Base-by-base conservation (phyloP, 2,888 invertebrate species). In the Cosmia trapezina region DNA sequence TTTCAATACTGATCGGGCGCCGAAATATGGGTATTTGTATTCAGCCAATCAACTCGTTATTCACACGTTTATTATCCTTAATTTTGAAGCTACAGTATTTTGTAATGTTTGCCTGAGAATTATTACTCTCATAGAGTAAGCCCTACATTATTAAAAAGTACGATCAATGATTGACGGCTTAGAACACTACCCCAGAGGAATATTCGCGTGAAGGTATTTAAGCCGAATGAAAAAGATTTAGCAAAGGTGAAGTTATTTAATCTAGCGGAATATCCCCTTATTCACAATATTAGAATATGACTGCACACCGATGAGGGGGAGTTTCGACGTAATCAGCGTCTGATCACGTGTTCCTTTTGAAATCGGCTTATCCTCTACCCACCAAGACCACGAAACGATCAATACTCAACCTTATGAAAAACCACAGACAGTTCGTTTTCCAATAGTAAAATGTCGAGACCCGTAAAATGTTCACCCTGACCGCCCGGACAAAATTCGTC, bases 241-340 rank as follows among this genome's bases (percentile, higher is more conserved):
- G 69, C 80, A 81, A 78, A 85, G 83, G 84, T 83, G 83, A 83
- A 83, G 81, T 76, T 81, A 84, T 84, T 84, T 93, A 95, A 94
- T 95, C 93, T 91, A 89, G 90, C 92, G 91, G 90, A 92, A 92
- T 92, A 91, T 89, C 87, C 90, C 88, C 91, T 91, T 91, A 91
- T 93, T 93, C 93, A 91, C 93, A 91, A 94, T 95, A 95, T 96
- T 95, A 94, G 95, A 95, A 94, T 96, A 95, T 94, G 94, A 94
- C 93, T 94, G 93, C 91, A 89, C 86, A 80, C 80, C 83, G 86
- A 81, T 83, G 85, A 81, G 88, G 87, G 78, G 86, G 81, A 72
- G 76, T 67, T 87, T 84, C 86, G 89, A 91, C 92, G 94, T 95
- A 94, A 95, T 95, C 95, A 94, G 90, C 93, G 92, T 93, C 92